Conservation (phyloP, 2,797 vertebrate genomes). For the Furcifer pardalis region DNA sequence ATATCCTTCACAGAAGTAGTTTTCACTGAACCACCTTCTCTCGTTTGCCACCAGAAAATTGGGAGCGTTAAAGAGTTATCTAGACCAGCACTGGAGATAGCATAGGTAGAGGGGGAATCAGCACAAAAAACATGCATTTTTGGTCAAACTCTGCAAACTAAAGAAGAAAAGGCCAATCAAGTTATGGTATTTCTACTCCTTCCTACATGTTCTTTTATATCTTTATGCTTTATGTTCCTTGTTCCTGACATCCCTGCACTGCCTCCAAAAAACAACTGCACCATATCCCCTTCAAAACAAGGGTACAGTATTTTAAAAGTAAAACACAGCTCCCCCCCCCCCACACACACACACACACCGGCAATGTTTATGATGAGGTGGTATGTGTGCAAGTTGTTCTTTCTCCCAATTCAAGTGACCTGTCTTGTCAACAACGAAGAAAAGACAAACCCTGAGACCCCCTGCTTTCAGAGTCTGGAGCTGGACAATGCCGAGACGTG, state of each 20-base stretch:
- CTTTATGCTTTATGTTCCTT: too few species aligned
- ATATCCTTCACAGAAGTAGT: not conserved
- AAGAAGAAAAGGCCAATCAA: not conserved
- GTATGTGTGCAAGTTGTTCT: too few species aligned
- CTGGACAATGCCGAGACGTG: not conserved
- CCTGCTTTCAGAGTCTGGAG: not conserved
- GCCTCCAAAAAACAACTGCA: not conserved
- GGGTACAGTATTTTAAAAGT: too few species aligned
- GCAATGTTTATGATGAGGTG: too few species aligned
- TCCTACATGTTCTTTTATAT: not conserved
- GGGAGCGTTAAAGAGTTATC: not conserved
- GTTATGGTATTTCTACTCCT: not conserved
- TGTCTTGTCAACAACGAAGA: too few species aligned
- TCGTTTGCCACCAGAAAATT: not conserved
- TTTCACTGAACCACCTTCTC: not conserved
- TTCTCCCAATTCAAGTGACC: too few species aligned
- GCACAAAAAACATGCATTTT: not conserved
- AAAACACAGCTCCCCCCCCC: too few species aligned
- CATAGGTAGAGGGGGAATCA: not conserved
- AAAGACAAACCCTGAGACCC: too few species aligned
- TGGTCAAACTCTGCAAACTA: not conserved
- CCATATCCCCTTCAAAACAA: not conserved
- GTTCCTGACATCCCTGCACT: not conserved
- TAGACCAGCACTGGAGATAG: not conserved
- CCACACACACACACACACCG: too few species aligned